phyloP scores from a whole-genome alignment of 2,797 vertebrate species.

The Pseudopleuronectes americanus region DNA sequence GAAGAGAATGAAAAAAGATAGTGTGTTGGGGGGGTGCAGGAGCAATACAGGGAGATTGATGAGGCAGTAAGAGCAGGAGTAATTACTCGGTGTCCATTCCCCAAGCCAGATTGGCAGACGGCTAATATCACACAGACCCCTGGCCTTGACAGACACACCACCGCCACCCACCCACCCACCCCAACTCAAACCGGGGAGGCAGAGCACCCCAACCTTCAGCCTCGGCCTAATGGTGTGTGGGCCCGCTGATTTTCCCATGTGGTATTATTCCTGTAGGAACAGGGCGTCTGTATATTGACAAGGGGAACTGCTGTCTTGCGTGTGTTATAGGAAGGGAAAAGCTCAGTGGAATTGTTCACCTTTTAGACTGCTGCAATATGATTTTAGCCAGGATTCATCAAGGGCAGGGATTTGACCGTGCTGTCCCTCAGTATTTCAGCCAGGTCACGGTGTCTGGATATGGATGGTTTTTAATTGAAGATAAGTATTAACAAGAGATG shows the following conservation, averaged over 20 bases:
- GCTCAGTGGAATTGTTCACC: conserved; percentile 39
- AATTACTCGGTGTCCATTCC: conserved; percentile 89
- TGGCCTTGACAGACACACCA: conserved; percentile 82
- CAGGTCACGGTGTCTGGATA: not conserved
- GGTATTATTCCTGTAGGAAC: conserved; percentile 77
- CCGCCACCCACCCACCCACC: conserved; percentile 41
- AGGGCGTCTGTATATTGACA: conserved; percentile 56
- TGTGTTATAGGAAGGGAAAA: conserved; percentile 24
- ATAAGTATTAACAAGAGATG: not conserved
- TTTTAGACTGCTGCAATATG: conserved; percentile 23
- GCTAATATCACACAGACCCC: conserved; percentile 89
- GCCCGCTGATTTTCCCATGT: conserved; percentile 76
- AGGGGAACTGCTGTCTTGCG: conserved; percentile 37
- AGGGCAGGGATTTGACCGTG: conserved; percentile 17
- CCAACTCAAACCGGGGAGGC: conserved; percentile 70
- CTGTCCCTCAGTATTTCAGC: conserved; percentile 3
- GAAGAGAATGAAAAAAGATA: conserved; percentile 78
- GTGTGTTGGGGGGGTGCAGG: conserved; percentile 62
- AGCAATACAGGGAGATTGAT: conserved; percentile 89
- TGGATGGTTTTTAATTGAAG: not conserved
- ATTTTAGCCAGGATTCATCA: conserved; percentile 27
- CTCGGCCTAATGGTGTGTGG: conserved; percentile 78
- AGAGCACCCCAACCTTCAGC: conserved; percentile 77
- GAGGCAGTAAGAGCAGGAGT: conserved; percentile 89
- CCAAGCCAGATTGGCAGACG: conserved; percentile 88